phyloP scores from a whole-genome alignment of 1,140 invertebrate species.

The Trichoplusia ni region DNA sequence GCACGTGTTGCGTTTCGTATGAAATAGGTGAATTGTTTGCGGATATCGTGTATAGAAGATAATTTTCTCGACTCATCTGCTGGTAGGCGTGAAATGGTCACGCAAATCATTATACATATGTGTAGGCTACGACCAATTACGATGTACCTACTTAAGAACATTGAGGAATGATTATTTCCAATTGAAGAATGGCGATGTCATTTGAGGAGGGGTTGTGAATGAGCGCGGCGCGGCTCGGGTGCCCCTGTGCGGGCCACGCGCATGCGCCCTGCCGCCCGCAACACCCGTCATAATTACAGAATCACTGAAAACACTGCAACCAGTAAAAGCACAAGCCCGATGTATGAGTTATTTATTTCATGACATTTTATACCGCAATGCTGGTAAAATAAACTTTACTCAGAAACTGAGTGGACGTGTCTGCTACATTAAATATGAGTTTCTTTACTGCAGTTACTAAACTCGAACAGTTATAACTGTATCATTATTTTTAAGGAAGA shows the following conservation, averaged over 20 bases:
- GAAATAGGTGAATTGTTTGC: conserved; percentile 6
- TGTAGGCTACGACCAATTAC: no score
- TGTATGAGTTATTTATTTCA: conserved; percentile 40
- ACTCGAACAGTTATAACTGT: background rate
- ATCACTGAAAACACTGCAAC: conserved; percentile 38
- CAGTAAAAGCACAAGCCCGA: conserved; percentile 26
- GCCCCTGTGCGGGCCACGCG: conserved; percentile 19
- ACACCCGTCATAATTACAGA: conserved; percentile 45
- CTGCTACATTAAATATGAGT: conserved; percentile 17
- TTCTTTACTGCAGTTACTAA: background rate
- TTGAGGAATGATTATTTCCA: no score
- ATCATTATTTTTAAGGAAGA: conserved; percentile 9
- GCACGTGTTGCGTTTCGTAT: conserved; percentile 8
- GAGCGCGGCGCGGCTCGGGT: conserved; percentile 21
- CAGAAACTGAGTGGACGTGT: background rate
- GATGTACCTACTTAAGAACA: no score
- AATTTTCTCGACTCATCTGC: no score
- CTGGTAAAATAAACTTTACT: conserved; percentile 21
- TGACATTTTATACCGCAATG: conserved; percentile 40
- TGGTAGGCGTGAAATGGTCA: no score
- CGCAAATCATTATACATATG: no score
- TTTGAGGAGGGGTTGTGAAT: conserved; percentile 42
- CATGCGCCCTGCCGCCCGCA: conserved; percentile 35
- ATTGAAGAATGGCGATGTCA: conserved; percentile 18
- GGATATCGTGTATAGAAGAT: no score